Evolutionary conservation across 64 coral and sea anemone genomes (phyloP).

Genomic region (Astreopora myriophthalma): DNA sequence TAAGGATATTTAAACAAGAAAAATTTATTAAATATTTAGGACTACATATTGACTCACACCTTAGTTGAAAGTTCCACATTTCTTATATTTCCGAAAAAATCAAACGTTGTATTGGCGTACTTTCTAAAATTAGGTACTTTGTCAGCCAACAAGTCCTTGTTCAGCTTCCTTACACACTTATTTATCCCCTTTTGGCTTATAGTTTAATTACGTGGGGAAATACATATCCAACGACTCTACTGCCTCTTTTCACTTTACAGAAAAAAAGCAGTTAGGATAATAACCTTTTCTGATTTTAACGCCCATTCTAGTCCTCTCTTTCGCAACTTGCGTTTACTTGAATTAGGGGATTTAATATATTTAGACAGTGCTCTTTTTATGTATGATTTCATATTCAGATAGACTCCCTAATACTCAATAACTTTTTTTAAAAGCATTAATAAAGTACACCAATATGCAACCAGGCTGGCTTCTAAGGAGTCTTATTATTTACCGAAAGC

Average conservation of each 20-base stretch:
- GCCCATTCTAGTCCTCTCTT: slow-evolving; percentile 35
- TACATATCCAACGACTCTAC: background rate
- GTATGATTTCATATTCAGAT: background rate
- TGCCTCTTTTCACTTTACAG: background rate
- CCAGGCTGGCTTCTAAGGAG: slow-evolving; percentile 27
- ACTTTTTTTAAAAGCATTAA: slow-evolving; percentile 35
- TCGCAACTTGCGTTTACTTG: background rate
- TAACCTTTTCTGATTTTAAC: background rate
- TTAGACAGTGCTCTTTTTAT: background rate
- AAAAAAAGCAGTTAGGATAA: slow-evolving; percentile 26
- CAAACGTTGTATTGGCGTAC: too few relatives aligned
- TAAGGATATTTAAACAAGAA: background rate
- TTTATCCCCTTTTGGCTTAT: background rate
- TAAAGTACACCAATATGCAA: slow-evolving; percentile 44
- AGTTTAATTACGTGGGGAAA: slow-evolving; percentile 6
- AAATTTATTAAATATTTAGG: slow-evolving; percentile 4
- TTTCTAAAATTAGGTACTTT: too few relatives aligned
- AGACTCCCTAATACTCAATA: background rate
- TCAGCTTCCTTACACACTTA: slow-evolving; percentile 9
- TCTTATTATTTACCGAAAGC: slow-evolving; percentile 55
- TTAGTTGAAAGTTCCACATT: background rate
- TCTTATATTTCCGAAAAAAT: background rate
- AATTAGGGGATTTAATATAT: slow-evolving; percentile 15
- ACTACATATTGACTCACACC: background rate
- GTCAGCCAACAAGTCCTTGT: background rate